Conservation (phyloP, 1,140 invertebrate species). For the Gonatopus flavifemur region DNA sequence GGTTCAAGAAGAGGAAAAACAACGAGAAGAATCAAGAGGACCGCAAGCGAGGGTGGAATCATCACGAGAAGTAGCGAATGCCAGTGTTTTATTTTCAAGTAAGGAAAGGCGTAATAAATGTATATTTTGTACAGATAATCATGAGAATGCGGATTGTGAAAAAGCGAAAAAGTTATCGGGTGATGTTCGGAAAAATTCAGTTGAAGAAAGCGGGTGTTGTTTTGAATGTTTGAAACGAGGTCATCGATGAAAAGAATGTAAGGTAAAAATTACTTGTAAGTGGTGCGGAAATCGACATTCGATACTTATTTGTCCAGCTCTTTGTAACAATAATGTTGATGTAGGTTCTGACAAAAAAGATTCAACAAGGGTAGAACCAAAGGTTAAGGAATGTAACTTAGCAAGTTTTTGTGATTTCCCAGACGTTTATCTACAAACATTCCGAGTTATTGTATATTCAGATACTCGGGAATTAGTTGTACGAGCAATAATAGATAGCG, state of each 20-base stretch:
- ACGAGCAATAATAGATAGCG: conserved; percentile 21
- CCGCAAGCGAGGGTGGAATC: background rate
- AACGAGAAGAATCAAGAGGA: conserved; percentile 8
- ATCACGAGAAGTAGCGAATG: background rate
- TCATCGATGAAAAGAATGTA: conserved; percentile 7
- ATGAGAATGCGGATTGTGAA: background rate
- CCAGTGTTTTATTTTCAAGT: conserved; percentile 5
- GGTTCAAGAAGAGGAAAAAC: conserved; percentile 4
- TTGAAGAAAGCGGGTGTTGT: conserved; percentile 12
- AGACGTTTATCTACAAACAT: conserved; percentile 23
- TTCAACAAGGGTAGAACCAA: background rate
- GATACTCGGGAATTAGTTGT: conserved; percentile 13
- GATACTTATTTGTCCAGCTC: conserved; percentile 11
- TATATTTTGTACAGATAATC: conserved; percentile 1
- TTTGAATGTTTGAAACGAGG: conserved; percentile 12
- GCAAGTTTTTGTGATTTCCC: conserved; percentile 16
- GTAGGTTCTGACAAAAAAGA: conserved; percentile 9
- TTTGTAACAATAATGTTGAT: background rate
- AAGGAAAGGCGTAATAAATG: background rate
- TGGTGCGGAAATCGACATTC: conserved; percentile 17
- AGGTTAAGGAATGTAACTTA: conserved; percentile 18
- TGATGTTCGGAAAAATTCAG: background rate
- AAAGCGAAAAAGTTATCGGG: background rate
- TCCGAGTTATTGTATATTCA: conserved; percentile 20
- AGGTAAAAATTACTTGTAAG: conserved; percentile 3